Evolutionary conservation across 2,888 invertebrate genomes (phyloP), one percentile per base, ranked within the genome.

Genomic region (Blastobasis lacticolella): DNA sequence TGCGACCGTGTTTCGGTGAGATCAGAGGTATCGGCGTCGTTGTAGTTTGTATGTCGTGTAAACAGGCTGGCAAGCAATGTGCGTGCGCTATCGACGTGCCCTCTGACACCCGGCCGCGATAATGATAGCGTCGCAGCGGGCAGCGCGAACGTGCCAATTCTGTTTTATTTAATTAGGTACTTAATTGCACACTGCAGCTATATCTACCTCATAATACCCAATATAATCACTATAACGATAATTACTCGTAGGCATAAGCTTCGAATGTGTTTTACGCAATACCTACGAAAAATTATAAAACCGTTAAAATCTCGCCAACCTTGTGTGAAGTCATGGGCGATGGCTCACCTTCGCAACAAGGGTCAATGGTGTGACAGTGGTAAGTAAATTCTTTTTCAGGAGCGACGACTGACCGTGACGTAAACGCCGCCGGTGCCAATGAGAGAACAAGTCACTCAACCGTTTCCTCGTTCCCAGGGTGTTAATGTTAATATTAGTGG

Each of bases 331-430:
- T 66, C 57, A 57, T 54, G 55, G 53, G 44, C 57, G 48, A 36
- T 44, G 56, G 45, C 49, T 67, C 64, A 71, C 70, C 69, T 71
- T 71, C 62, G 62, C 55, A 46, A 62, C 69, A 65, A 67, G 67
- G 68, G 73, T 73, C 75, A 73, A 66, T 67, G 68, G 71, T 70
- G 72, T 62, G 71, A 67, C 70, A 67, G 63, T 66, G 66, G 61
- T 61, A 23, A 23, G 23, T 56, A 10, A 66, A 57, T 67, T 69
- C 56, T 61, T 70, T 70, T 79, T 80, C 77, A 82, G 72, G 78
- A 76, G 70, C 76, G 69, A 68, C 70, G 77, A 75, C 75, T 77
- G 76, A 57, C 75, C 79, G 60, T 84, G 83, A 83, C 80, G 78
- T 63, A 72, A 66, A 57, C 55, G 56, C 50, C 50, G 47, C 53